phyloP scores from a whole-genome alignment of 2,888 invertebrate species.

The Ceriagrion tenellum region DNA sequence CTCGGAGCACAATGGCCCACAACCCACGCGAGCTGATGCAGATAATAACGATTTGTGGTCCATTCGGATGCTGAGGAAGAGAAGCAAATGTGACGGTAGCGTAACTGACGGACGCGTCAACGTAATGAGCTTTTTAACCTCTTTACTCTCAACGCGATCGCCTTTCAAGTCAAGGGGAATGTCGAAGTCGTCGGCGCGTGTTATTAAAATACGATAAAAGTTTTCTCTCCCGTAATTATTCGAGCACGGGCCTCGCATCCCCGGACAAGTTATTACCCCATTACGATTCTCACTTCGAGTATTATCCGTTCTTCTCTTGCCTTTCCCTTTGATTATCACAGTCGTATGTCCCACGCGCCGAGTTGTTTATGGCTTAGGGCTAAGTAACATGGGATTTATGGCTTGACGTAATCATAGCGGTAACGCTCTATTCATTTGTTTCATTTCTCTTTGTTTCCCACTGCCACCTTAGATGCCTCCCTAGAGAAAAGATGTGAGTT shows the following conservation, averaged over 20 bases:
- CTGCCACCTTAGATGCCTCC: no score
- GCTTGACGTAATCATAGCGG: neutral
- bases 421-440: neutral
- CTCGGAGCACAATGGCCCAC: neutral
- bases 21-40: neutral
- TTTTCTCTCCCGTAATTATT: neutral
- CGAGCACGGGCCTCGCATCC: neutral
- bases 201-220: conserved; percentile 17
- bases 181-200: neutral
- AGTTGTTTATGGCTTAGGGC: neutral
- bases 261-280: neutral
- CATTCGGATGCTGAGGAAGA: neutral
- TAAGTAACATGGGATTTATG: no score
- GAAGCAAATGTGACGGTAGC: neutral
- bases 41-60: neutral
- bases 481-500: no score
- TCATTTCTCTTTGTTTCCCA: no score
- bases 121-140: neutral
- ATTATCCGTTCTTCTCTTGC: neutral
- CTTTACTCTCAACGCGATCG: neutral
- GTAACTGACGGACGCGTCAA: neutral
- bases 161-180: neutral
- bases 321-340: neutral
- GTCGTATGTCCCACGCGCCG: neutral
- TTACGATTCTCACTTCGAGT: neutral